Evolutionary conservation across 2,888 invertebrate genomes (phyloP).

Genomic region (Macaria notata): DNA sequence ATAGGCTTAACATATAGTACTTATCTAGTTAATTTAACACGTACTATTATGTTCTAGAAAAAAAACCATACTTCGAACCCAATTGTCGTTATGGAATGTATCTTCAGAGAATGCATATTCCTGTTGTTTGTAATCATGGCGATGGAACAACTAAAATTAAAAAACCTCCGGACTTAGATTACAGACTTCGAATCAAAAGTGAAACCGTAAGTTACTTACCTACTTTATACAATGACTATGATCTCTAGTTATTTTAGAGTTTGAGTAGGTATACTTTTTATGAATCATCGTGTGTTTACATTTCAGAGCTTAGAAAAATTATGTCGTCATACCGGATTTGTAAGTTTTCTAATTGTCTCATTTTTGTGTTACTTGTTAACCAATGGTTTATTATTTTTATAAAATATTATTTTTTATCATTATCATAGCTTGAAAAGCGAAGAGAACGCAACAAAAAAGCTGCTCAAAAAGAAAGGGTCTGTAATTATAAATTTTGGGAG

Average conservation of each 20-base stretch:
- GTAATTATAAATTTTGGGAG: constrained; percentile 72
- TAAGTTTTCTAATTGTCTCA: constrained; percentile 1
- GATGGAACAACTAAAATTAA: constrained; percentile 36
- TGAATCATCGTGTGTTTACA: too few relatives aligned
- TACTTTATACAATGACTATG: background rate
- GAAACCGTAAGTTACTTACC: constrained; percentile 45
- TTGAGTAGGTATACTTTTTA: too few relatives aligned
- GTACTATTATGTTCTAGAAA: constrained; percentile 40
- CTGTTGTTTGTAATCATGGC: constrained; percentile 43
- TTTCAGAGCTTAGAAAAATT: constrained; percentile 65
- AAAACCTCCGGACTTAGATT: constrained; percentile 49
- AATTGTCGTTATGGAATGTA: constrained; percentile 59
- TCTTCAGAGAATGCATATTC: constrained; percentile 53
- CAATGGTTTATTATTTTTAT: too few relatives aligned
- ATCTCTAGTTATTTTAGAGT: too few relatives aligned
- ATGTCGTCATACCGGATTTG: constrained; percentile 27
- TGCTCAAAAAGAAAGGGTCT: constrained; percentile 51
- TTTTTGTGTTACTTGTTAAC: too few relatives aligned
- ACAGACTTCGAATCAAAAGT: constrained; percentile 57
- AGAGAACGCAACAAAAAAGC: constrained; percentile 59
- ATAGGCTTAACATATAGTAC: too few relatives aligned
- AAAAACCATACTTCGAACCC: constrained; percentile 48
- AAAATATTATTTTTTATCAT: background rate
- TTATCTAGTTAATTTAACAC: background rate
- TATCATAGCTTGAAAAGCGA: constrained; percentile 55